Base-by-base conservation (phyloP, 1,140 invertebrate genomes). In the Drosophila lacteicornis region DNA sequence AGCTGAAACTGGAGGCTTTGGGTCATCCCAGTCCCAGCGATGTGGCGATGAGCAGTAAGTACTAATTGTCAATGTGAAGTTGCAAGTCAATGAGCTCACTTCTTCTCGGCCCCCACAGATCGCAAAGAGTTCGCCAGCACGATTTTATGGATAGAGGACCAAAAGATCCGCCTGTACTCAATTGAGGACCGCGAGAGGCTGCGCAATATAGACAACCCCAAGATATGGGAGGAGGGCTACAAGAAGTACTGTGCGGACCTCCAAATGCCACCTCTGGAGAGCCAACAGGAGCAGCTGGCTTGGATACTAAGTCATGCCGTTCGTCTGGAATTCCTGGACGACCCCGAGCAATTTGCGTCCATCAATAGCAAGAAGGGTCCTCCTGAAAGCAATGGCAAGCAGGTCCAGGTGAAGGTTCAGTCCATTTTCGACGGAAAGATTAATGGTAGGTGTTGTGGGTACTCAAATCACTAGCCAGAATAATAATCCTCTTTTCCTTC, bases 91-190 rank as follows among this genome's bases (percentile, higher is more conserved):
- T 15, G 19, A 17, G 46, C 53, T 87, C 73, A 91, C 17, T 42
- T 11, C 17, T 42, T 11, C 22, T 40, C 9, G 3, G 4, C 7
- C 5, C 93, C 77, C 92, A 25, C 78, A 98, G 97, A 98, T 94
- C 94, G 95, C 79, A 94, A 95, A 68, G 95, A 97, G 80, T 96
- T 98, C 91, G 95, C 96, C 57, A 96, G 95, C 83, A 93, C 98
- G 33, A 94, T 99, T 19, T 90, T 97, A 2, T 99, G 98, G 98
- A 90, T 99, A 27, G 98, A 99, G 93, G 97, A 98, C 92, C 97
- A 98, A 92, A 98, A 98, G 93, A 98, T 99, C 78, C 95, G 98
- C 17, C 95, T 96, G 81, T 98, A 98, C 82, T 96, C 96, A 81
- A 96, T 98, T 66, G 97, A 98, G 92, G 96, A 98, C 67, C 93